A percentile compares a stretch with the other conserved stretches of the same genome.
Conservation (phyloP, 2,888 invertebrate genomes). For the Sepiola atlantica region DNA sequence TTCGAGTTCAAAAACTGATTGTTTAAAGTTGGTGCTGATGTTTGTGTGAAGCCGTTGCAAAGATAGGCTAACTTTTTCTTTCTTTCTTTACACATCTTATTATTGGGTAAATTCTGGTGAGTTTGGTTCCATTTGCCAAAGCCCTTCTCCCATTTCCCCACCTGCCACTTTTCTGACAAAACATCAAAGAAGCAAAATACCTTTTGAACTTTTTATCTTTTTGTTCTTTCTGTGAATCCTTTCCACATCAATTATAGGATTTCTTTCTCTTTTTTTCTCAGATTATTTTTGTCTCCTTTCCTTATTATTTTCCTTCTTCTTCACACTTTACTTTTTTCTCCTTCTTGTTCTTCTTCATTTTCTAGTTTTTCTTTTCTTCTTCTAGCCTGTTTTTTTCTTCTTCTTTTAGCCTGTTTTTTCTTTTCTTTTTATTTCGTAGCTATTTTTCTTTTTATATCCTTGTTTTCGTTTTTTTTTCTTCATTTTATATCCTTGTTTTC, state of each 20-base stretch:
- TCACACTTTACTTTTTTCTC: too few relatives aligned
- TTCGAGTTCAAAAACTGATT: not conserved
- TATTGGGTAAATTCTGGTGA: not conserved
- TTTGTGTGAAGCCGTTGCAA: not conserved
- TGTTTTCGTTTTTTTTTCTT: too few relatives aligned
- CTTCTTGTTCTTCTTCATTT: not conserved
- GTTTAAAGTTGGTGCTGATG: not conserved
- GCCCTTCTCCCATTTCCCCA: not conserved
- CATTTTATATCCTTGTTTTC: too few relatives aligned
- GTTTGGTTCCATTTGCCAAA: not conserved
- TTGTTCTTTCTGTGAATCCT: not conserved
- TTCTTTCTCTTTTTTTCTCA: too few relatives aligned
- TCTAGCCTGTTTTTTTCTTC: too few relatives aligned
- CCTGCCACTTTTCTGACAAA: not conserved
- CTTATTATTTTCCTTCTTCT: not conserved
- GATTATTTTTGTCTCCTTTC: not conserved
- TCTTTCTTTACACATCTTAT: not conserved
- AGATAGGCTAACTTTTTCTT: not conserved
- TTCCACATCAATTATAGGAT: not conserved
- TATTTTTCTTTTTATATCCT: too few relatives aligned
- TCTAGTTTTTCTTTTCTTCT: too few relatives aligned
- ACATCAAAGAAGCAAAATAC: not conserved
- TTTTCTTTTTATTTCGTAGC: too few relatives aligned
- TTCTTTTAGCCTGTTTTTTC: not conserved
- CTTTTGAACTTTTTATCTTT: not conserved